Evolutionary conservation across 92 coral and sea anemone genomes (phyloP).

Genomic region (Virgularia gustaviana): DNA sequence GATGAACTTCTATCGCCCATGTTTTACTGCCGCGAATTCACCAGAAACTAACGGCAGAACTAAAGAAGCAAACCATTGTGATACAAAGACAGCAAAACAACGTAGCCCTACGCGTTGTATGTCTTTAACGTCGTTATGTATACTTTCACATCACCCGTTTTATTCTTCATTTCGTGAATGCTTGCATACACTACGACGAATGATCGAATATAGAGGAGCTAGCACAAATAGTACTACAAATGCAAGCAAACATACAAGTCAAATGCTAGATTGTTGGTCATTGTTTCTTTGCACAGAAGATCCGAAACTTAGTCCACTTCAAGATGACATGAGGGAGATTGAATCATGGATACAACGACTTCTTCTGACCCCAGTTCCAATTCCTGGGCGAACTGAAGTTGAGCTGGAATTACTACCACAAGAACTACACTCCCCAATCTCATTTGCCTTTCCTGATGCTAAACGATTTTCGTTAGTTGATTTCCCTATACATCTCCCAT

Average conservation of each 20-base stretch:
- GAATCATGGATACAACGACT: slow-evolving; percentile 93
- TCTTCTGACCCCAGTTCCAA: slow-evolving; percentile 84
- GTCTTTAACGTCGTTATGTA: slow-evolving; percentile 88
- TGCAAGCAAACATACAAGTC: slow-evolving; percentile 76
- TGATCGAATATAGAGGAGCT: slow-evolving; percentile 87
- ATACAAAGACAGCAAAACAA: slow-evolving; percentile 40
- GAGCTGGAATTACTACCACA: slow-evolving; percentile 77
- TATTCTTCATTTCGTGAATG: slow-evolving; percentile 98
- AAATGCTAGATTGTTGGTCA: slow-evolving; percentile 93
- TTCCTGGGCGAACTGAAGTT: slow-evolving; percentile 78
- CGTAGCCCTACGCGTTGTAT: slow-evolving; percentile 70
- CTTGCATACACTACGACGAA: slow-evolving; percentile 83
- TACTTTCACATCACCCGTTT: slow-evolving; percentile 94
- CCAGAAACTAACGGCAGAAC: slow-evolving; percentile 50
- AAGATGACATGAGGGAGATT: slow-evolving; percentile 82
- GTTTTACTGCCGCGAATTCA: slow-evolving; percentile 66
- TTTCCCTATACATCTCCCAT: slow-evolving; percentile 93
- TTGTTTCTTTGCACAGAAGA: slow-evolving; percentile 93
- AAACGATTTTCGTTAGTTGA: slow-evolving; percentile 83
- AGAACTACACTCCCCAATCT: slow-evolving; percentile 67
- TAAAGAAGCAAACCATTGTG: slow-evolving; percentile 41
- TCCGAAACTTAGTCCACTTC: slow-evolving; percentile 77
- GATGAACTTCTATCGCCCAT: slow-evolving; percentile 91
- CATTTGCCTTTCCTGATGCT: slow-evolving; percentile 81
- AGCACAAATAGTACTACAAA: slow-evolving; percentile 43